Conservation (phyloP, 2,888 invertebrate species). For the Liopterus haemorrhoidalis region DNA sequence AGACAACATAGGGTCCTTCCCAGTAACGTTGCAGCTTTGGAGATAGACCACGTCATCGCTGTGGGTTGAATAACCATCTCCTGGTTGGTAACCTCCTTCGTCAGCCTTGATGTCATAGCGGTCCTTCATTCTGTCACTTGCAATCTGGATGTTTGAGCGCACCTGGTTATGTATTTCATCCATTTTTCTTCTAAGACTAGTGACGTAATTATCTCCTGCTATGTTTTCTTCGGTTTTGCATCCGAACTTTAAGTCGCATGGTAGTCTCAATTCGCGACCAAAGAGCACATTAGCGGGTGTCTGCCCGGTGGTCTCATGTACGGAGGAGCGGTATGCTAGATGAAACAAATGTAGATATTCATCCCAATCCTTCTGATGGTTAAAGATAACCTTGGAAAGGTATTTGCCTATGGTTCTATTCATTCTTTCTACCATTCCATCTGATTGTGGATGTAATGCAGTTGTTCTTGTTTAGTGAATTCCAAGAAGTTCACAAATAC, state of each 20-base stretch:
- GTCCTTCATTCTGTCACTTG: slow-evolving; percentile 11
- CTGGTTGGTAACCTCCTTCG: slow-evolving; percentile 9
- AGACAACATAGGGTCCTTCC: too few relatives aligned
- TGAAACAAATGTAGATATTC: slow-evolving; percentile 20
- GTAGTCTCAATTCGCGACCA: slow-evolving; percentile 1
- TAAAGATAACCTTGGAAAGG: slow-evolving; percentile 22
- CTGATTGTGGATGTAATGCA: slow-evolving; percentile 26
- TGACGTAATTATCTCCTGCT: slow-evolving; percentile 5
- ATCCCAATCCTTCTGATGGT: slow-evolving; percentile 31
- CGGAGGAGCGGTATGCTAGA: slow-evolving; percentile 17
- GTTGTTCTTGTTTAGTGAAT: slow-evolving; percentile 33
- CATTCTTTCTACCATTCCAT: slow-evolving; percentile 29
- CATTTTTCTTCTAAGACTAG: slow-evolving; percentile 4
- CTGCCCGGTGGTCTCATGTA: slow-evolving; percentile 15
- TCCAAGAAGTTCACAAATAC: slow-evolving; percentile 27
- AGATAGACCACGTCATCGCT: too few relatives aligned
- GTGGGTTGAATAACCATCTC: too few relatives aligned
- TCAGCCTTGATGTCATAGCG: slow-evolving; percentile 7
- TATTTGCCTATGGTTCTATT: slow-evolving; percentile 27
- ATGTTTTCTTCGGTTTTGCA: slow-evolving; percentile 9
- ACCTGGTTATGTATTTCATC: slow-evolving; percentile 7
- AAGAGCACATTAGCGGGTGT: slow-evolving; percentile 5
- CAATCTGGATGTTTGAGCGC: not conserved
- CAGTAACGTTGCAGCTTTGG: too few relatives aligned
- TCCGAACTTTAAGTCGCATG: slow-evolving; percentile 11